Evolutionary conservation across 1,140 invertebrate genomes (phyloP), one percentile per base, ranked within the genome.

Genomic region (Drosophila jambulina): DNA sequence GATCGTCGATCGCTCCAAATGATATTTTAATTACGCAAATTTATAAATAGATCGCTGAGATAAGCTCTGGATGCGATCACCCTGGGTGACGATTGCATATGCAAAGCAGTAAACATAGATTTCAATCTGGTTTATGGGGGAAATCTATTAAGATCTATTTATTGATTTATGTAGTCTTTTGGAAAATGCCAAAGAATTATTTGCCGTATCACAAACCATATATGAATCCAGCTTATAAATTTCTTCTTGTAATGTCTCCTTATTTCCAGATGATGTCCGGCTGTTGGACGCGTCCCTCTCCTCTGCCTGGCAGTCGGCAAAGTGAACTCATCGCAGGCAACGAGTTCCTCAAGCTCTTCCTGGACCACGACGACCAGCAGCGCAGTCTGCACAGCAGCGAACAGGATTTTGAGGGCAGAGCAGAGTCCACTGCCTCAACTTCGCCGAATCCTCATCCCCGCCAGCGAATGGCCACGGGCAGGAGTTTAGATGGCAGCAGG

Each of bases 281-380:
- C 53, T 54, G 58, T n/a, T 46, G 78, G 43, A 51, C 82, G 59
- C 75, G 81, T 29, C 74, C 82, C 17, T 45, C 74, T 4, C 81
- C 72, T 12, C 2, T 61, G 23, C 71, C 75, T 7, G 32, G 59
- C 23, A 45, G 78, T 3, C 53, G 75, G 27, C 80, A 86, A 36
- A 91, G 90, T 74, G 91, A 92, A 68, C 87, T 92, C 64, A 92
- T 92, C 60, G 82, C 87, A 32, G 91, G 91, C 54, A 92, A 91
- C 80, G 91, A 92, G 77, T 92, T 92, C 65, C 83, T 92, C 13
- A 93, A 92, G 68, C 70, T 92, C 42, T 90, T 92, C 19, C 75
- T 92, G 54, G 85, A 91, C 21, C 86, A 87, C 34, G 82, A 92
- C 36, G 82, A 90, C 38, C 78, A 88, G 62, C 91, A 91, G 23